Evolutionary conservation across 2,888 invertebrate genomes (phyloP).

Genomic region (Metallyticus violacea): DNA sequence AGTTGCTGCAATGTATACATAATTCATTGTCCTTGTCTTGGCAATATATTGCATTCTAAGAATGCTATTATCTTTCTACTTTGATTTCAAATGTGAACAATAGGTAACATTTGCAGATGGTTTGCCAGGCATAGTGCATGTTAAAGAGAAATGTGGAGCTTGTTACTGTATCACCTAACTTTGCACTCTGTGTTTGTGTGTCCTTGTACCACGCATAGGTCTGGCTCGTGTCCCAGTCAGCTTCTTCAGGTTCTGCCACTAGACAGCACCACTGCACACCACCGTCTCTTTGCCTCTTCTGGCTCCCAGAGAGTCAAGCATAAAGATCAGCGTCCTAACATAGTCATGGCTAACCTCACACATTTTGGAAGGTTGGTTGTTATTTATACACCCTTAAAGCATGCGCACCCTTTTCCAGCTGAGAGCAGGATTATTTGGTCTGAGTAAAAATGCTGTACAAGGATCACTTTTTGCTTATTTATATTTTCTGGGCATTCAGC

Average conservation of each 20-base stretch:
- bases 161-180: slow-evolving; percentile 28
- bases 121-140: not conserved
- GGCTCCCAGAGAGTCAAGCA: slow-evolving; percentile 61
- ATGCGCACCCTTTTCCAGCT: not conserved
- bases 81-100: not conserved
- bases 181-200: slow-evolving; percentile 32
- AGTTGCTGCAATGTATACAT: no score
- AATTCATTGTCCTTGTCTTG: not conserved
- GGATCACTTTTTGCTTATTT: not conserved
- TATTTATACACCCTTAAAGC: not conserved
- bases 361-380: slow-evolving; percentile 50
- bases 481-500: not conserved
- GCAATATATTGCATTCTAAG: not conserved
- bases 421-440: not conserved
- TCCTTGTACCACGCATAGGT: slow-evolving; percentile 54
- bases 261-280: slow-evolving; percentile 43
- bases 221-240: slow-evolving; percentile 90
- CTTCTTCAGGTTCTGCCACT: slow-evolving; percentile 70
- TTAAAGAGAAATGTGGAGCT: not conserved
- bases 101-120: no score
- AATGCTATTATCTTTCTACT: not conserved
- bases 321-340: slow-evolving; percentile 56
- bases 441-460: not conserved
- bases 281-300: slow-evolving; percentile 37
- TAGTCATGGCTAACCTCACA: slow-evolving; percentile 44